Conservation (phyloP, 1,140 invertebrate species). For the Aphis gossypii region DNA sequence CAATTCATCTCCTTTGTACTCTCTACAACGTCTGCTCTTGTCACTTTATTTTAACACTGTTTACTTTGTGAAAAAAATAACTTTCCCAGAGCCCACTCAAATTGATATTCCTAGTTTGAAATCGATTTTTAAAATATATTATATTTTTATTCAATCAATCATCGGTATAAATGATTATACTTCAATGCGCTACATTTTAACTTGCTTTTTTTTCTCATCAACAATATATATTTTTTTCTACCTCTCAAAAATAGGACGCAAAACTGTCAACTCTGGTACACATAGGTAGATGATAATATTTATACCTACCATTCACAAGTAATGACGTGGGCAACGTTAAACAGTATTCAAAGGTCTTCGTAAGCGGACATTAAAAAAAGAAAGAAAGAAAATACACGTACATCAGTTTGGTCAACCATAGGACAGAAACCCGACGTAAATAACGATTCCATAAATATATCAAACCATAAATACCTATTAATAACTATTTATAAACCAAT, state of each 20-base stretch:
- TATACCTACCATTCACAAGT: not conserved
- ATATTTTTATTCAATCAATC: not conserved
- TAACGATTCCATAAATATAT: not conserved
- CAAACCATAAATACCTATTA: not conserved
- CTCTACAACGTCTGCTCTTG: slow-evolving; percentile 21
- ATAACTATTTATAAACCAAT: not conserved
- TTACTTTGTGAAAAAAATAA: not conserved
- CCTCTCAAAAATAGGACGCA: not conserved
- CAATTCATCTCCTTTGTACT: slow-evolving; percentile 18
- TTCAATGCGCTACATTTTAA: not conserved
- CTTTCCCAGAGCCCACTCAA: not conserved
- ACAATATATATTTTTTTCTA: not conserved
- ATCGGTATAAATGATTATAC: not conserved
- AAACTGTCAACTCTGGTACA: not conserved
- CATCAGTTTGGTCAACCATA: too few relatives aligned
- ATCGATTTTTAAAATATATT: slow-evolving; percentile 14
- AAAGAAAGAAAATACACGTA: too few relatives aligned
- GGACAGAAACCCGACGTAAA: too few relatives aligned
- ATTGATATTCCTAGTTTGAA: not conserved
- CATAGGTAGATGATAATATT: not conserved
- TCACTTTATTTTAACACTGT: slow-evolving; percentile 22
- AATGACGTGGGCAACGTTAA: not conserved
- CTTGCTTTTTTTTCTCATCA: not conserved
- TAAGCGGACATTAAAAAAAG: not conserved
- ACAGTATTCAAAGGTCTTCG: not conserved